Evolutionary conservation across 2,113 vertebrate genomes (phyloP).

Genomic region (Myiopsitta monachus): DNA sequence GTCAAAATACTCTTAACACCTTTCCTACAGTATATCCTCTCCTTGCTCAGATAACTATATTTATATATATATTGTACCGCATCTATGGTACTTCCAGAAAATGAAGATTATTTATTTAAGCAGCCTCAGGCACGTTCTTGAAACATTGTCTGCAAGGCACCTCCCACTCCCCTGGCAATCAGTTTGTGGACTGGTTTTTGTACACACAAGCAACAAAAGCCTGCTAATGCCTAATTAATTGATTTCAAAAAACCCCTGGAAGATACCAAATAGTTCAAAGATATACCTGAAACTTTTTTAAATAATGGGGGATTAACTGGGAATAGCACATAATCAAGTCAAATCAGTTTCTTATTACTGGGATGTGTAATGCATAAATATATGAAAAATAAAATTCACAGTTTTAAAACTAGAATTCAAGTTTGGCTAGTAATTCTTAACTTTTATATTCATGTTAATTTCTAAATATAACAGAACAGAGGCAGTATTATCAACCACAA

Average conservation of each 20-base stretch:
- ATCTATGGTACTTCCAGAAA: constrained; percentile 47
- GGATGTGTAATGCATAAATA: constrained; percentile 81
- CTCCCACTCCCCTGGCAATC: constrained; percentile 72
- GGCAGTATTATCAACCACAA: constrained; percentile 75
- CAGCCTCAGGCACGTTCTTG: constrained; percentile 78
- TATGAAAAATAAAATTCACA: constrained; percentile 86
- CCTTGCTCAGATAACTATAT: constrained; percentile 28
- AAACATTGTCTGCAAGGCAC: constrained; percentile 77
- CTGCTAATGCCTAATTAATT: constrained; percentile 59
- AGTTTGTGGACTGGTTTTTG: constrained; percentile 67
- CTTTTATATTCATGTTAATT: constrained; percentile 74
- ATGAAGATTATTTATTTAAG: constrained; percentile 72
- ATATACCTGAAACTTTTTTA: constrained; percentile 71
- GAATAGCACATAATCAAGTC: constrained; percentile 71
- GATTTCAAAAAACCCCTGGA: constrained; percentile 53
- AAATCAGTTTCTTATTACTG: constrained; percentile 66
- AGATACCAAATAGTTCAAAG: constrained; percentile 72
- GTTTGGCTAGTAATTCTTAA: constrained; percentile 82
- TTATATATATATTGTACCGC: constrained; percentile 30
- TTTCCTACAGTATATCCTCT: constrained; percentile 46
- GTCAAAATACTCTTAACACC: constrained; percentile 30
- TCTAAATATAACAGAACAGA: constrained; percentile 79
- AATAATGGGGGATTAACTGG: constrained; percentile 76
- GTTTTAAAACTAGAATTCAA: constrained; percentile 85
- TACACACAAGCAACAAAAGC: constrained; percentile 63